Base-by-base conservation (phyloP, 2,113 vertebrate species). In the Damaliscus lunatus region DNA sequence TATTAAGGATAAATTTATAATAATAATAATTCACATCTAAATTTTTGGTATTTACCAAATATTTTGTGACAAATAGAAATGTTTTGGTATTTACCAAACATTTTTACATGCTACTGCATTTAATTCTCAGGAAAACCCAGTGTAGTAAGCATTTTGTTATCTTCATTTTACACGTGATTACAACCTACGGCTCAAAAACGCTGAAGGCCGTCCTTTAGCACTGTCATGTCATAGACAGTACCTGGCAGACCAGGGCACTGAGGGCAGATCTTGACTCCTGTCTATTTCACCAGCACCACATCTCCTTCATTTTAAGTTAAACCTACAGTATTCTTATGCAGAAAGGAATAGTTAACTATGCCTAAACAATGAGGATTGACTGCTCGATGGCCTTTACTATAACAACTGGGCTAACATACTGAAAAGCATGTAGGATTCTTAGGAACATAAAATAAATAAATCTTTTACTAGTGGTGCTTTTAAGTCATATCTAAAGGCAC, bases 31-130 rank as follows among this genome's bases (percentile, higher is more conserved):
- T 96, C 85, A 71, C 19, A 91, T 31, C 78, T 74, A 77, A 40
- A 74, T 74, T 46, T 80, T 60, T 93, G 43, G 5, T 46, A 91
- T 89, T 97, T 96, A 96, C 7, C 94, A 93, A 91, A 89, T n/a
- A 94, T 93, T 93, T 92, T 94, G 67, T 71, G 67, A 71, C n/a
- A 71, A 71, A 71, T 40, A 71, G n/a, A 71, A 71, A 40, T 12
- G 2, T 46, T 83, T 60, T 92, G 50, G 5, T 43, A 93, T 91
- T 97, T 96, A 96, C 4, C 95, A 93, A 91, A 93, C 40, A 93
- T 96, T 94, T 95, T 94, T 86, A 96, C 31, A 91, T 3, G 27
- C 7, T 67, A 71, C 31, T 86, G 64, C 43, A 78, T 21, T 96
- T 88, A 92, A 88, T 71, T 62, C 46, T 91, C 64, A 93, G 60